Evolutionary conservation across 1,140 invertebrate genomes (phyloP), one percentile per base, ranked within the genome.

Genomic region (Trialeurodes vaporariorum): DNA sequence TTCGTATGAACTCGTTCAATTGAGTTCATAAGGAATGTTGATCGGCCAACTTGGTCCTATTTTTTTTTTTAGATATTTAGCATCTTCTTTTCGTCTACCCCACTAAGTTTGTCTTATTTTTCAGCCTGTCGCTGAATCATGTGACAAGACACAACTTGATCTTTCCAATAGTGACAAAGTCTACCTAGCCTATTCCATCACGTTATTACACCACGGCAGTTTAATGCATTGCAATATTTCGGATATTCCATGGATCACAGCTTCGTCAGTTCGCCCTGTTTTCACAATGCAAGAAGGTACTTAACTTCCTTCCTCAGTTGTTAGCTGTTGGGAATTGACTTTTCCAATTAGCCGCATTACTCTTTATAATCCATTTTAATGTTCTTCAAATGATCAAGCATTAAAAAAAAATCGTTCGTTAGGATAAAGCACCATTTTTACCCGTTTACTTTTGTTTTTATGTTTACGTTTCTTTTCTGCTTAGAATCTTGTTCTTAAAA

Each of bases 141-240:
- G 64, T 25, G 59, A 64, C 25, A 68, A 34, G 27, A 59, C 63
- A 27, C 64, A 27, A 12, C 40, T 62, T 11, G 60, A n/a, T n/a
- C 34, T 34, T 61, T 25, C 64, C 26, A 34, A 61, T 49, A 40
- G 64, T 9, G 64, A 49, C 79, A 85, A 84, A 21, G 89, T 93
- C 1, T 87, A 91, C 73, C 89, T 91, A 75, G 89, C 90, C 21
- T 92, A 92, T 75, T 91, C 89, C 0, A 85, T 92, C 13, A 92
- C 89, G 0, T 75, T 91, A 62, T 78, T 92, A 63, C 89, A 92
- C 75, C 89, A 91, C 72, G 89, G 89, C 27, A 88, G 86, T 73
- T 89, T 92, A 1, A 84, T 91, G 12, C 89, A 92, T 74, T 90
- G 87, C 72, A 87, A 90, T 5, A 83, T 92, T 70, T 88, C 90